phyloP scores from a whole-genome alignment of 2,797 vertebrate species.

The Hapalemur alaotrensis region DNA sequence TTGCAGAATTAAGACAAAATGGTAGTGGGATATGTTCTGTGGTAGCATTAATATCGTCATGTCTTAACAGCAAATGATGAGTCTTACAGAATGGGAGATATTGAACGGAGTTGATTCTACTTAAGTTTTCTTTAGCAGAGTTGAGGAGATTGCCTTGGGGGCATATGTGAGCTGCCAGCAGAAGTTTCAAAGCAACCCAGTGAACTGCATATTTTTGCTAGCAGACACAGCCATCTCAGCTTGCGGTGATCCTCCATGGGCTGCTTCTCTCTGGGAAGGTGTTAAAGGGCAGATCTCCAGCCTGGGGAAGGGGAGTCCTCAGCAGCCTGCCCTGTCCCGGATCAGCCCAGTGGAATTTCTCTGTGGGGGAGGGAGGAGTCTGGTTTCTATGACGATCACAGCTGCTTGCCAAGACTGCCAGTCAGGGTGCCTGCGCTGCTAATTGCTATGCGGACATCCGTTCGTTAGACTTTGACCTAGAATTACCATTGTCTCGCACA shows the following conservation, averaged over 20 bases:
- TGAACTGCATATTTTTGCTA: background rate
- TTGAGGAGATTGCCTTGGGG: background rate
- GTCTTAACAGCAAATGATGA: background rate
- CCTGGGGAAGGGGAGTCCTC: background rate
- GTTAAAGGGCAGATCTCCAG: background rate
- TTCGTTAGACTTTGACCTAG: constrained; percentile 68
- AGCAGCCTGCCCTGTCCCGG: background rate
- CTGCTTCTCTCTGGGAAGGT: background rate
- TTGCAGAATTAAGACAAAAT: background rate
- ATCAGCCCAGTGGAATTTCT: constrained; percentile 33
- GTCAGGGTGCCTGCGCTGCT: constrained; percentile 37
- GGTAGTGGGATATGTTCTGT: background rate
- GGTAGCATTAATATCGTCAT: background rate
- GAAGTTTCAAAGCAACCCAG: background rate
- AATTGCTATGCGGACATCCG: constrained; percentile 65
- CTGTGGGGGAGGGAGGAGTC: background rate
- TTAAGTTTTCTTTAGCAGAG: background rate
- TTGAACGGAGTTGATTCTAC: background rate
- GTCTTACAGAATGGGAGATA: background rate
- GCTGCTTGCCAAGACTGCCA: constrained; percentile 68
- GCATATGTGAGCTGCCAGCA: background rate
- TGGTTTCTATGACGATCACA: constrained; percentile 65
- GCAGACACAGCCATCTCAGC: background rate
- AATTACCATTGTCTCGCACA: constrained; percentile 60
- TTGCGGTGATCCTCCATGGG: background rate